These are phyloP conservation scores for Rhinella marina DNA, from an alignment of 2,797 vertebrate genomes.

Conservation along the genomic window DNA sequence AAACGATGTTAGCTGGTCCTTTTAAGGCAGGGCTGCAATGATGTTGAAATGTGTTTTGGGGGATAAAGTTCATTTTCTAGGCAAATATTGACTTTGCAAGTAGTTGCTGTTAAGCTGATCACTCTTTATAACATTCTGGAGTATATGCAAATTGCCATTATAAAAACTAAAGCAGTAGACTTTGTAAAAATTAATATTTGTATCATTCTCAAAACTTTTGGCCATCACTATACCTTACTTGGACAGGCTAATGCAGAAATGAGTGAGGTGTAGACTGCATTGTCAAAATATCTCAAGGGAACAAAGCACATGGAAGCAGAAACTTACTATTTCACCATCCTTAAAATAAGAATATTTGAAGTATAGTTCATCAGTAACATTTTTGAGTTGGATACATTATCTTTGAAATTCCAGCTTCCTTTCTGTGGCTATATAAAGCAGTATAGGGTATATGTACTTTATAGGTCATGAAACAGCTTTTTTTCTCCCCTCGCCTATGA, in stretches of 20 bases:
- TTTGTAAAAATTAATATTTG: too few species aligned
- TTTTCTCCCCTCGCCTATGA: too few species aligned
- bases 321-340: neutral
- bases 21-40: too few species aligned
- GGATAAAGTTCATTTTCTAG: too few species aligned
- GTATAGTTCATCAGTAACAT: neutral
- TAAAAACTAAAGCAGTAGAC: too few species aligned
- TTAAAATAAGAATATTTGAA: neutral
- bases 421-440: neutral
- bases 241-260: constrained; percentile 17
- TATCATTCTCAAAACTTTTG: too few species aligned
- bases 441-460: neutral
- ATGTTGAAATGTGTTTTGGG: too few species aligned
- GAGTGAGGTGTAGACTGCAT: neutral
- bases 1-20: too few species aligned
- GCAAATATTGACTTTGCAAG: too few species aligned
- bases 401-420: neutral
- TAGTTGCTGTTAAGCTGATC: too few species aligned
- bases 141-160: too few species aligned
- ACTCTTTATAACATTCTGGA: too few species aligned
- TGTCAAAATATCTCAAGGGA: neutral
- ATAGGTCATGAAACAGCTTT: neutral
- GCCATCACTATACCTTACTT: neutral
- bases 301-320: neutral
- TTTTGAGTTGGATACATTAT: neutral